Evolutionary conservation across 1,140 invertebrate genomes (phyloP).

Genomic region (Uloborus diversus): DNA sequence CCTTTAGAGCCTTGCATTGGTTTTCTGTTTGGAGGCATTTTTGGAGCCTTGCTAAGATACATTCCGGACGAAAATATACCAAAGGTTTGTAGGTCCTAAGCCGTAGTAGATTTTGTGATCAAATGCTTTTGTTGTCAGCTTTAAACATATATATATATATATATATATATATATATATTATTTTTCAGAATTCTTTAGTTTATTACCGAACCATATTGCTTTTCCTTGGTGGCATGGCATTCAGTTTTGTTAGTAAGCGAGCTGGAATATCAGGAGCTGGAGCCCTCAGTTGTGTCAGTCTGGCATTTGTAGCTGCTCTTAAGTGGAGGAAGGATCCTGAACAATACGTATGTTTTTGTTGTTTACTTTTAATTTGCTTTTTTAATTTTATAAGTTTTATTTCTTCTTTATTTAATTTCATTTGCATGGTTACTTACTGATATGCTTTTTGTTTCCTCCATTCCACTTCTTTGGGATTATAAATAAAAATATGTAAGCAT

Average conservation of each 20-base stretch:
- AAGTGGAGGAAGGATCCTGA: conserved; percentile 57
- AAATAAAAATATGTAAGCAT: too few species aligned
- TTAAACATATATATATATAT: not conserved
- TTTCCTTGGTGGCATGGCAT: conserved; percentile 78
- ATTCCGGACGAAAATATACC: conserved; percentile 30
- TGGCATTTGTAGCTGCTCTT: conserved; percentile 79
- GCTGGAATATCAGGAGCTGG: conserved; percentile 83
- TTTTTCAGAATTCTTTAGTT: not conserved
- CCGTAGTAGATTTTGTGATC: not conserved
- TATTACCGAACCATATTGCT: conserved; percentile 67
- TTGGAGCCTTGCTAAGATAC: conserved; percentile 59
- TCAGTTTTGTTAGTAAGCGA: conserved; percentile 83
- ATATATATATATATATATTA: not conserved
- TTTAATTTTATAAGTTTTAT: too few species aligned
- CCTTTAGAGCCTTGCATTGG: conserved; percentile 63
- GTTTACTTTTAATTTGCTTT: too few species aligned
- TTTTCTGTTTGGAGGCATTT: conserved; percentile 60
- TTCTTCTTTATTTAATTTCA: too few species aligned
- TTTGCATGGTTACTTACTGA: too few species aligned
- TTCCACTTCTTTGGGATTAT: too few species aligned
- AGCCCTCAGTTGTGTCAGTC: conserved; percentile 82
- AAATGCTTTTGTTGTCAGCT: not conserved
- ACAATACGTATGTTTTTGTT: not conserved
- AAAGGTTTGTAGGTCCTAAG: not conserved
- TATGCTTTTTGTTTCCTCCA: too few species aligned